Percentiles rank a stretch among this genome's conserved stretches.
These are phyloP conservation scores for Lithophane ornitopus DNA, from an alignment of 2,888 invertebrate genomes.

Conservation along the genomic window DNA sequence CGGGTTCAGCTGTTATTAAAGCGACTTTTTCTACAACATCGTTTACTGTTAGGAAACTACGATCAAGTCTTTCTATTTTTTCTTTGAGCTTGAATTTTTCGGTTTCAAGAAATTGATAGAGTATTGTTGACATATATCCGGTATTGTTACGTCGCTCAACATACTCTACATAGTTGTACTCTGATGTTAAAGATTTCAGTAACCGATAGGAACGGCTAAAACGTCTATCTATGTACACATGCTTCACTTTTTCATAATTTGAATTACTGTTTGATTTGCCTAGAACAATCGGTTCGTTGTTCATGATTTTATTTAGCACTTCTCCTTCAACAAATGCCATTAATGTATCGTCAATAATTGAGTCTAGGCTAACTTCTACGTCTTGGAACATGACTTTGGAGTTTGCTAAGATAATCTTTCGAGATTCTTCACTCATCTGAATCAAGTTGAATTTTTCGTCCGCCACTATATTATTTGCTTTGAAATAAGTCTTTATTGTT, in stretches of 20 bases:
- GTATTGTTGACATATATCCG: too few relatives aligned
- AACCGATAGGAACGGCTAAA: too few relatives aligned
- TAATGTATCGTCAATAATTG: constrained; percentile 14
- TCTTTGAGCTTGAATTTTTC: too few relatives aligned
- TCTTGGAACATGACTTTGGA: constrained; percentile 44
- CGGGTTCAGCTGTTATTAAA: constrained; percentile 50
- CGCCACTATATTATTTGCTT: constrained; percentile 1
- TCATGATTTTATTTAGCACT: constrained; percentile 22
- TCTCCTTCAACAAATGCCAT: constrained; percentile 39
- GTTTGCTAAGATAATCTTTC: constrained; percentile 27
- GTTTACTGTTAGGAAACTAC: too few relatives aligned
- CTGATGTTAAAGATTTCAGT: too few relatives aligned
- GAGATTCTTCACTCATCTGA: constrained; percentile 36
- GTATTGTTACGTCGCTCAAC: too few relatives aligned
- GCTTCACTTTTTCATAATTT: constrained; percentile 43
- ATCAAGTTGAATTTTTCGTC: constrained; percentile 31
- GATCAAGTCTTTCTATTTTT: too few relatives aligned
- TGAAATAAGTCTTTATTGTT: constrained; percentile 28
- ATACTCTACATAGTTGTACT: too few relatives aligned
- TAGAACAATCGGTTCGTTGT: constrained; percentile 24
- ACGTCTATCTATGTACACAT: constrained; percentile 36
- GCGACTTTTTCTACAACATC: constrained; percentile 16
- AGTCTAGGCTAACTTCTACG: constrained; percentile 19
- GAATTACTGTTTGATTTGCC: constrained; percentile 8
- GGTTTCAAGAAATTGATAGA: too few relatives aligned